These are phyloP conservation scores for Ennomos fuscantarius DNA, from an alignment of 2,888 invertebrate species.

Conservation along the genomic window DNA sequence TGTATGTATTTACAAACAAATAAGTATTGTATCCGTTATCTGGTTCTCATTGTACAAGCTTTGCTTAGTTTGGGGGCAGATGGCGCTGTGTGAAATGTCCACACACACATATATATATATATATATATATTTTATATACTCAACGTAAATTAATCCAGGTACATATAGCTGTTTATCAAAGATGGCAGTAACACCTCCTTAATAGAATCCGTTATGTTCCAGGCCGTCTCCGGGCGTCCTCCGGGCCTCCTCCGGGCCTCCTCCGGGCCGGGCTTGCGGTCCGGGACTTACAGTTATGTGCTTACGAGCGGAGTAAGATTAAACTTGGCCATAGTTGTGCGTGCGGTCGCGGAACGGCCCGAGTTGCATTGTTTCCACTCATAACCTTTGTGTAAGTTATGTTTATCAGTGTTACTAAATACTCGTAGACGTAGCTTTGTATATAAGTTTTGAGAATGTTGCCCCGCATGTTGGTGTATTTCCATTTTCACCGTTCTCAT, in stretches of 20 bases:
- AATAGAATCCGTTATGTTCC: slow-evolving; percentile 12
- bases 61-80: no score
- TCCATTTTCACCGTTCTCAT: no score
- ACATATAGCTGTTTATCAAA: no score
- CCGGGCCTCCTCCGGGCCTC: background rate
- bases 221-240: slow-evolving; percentile 2
- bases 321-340: slow-evolving; percentile 33
- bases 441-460: background rate
- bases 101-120: no score
- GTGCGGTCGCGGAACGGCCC: slow-evolving; percentile 12
- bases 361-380: slow-evolving; percentile 21
- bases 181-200: slow-evolving; percentile 7
- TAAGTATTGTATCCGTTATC: no score
- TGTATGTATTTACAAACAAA: no score
- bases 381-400: slow-evolving; percentile 6
- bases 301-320: slow-evolving; percentile 35
- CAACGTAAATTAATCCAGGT: no score
- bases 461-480: no score
- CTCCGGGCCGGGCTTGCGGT: slow-evolving; percentile 8
- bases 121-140: no score
- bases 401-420: slow-evolving; percentile 2
- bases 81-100: no score
- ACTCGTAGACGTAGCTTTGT: background rate
- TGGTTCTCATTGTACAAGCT: no score
- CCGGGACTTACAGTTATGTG: slow-evolving; percentile 35